Percentiles rank a stretch among this genome's conserved stretches.
These are phyloP conservation scores for Echinometra lucunter DNA, from an alignment of 53 echinoderm and acorn worm species.

Conservation along the genomic window DNA sequence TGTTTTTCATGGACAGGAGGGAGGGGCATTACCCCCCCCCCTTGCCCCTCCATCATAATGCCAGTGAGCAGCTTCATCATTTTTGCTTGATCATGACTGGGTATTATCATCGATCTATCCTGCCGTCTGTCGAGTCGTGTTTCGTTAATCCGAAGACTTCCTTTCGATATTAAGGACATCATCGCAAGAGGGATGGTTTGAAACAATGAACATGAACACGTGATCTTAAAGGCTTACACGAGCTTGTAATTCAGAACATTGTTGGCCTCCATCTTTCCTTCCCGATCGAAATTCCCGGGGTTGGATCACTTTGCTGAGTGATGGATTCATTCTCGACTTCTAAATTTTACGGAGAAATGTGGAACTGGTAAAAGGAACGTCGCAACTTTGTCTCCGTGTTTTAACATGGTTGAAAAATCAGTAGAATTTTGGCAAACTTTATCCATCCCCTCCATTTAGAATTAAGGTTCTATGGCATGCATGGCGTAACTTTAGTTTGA, in stretches of 20 bases:
- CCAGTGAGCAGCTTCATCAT: neutral
- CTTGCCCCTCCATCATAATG: too few species aligned
- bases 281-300: neutral
- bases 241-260: conserved; percentile 30
- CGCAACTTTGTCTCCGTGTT: neutral
- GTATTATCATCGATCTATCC: neutral
- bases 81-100: conserved; percentile 9
- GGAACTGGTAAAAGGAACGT: neutral
- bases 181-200: neutral
- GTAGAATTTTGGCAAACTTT: too few species aligned
- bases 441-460: too few species aligned
- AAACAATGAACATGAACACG: neutral
- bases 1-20: too few species aligned
- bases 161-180: neutral
- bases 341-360: neutral
- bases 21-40: too few species aligned
- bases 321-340: conserved; percentile 13
- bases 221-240: conserved; percentile 6
- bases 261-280: conserved; percentile 33
- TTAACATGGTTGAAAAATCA: neutral
- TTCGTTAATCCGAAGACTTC: neutral
- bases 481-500: too few species aligned
- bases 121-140: neutral
- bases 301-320: conserved; percentile 1
- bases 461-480: too few species aligned